Percentiles rank a stretch among this genome's conserved stretches.
Conservation (phyloP, 1,140 invertebrate genomes). For the Apis florea region DNA sequence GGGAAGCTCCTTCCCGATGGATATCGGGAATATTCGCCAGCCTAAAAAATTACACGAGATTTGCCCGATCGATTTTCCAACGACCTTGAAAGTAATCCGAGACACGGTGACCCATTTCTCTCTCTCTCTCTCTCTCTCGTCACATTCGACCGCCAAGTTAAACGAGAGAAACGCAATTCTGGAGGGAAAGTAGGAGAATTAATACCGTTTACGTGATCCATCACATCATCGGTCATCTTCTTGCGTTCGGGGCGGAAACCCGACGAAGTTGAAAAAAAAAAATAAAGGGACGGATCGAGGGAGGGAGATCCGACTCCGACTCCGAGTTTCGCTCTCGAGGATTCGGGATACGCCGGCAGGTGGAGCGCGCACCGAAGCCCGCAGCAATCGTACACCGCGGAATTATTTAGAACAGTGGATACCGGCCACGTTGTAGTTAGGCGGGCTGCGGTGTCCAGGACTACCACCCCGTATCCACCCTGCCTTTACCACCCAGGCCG, state of each 20-base stretch:
- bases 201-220: too few relatives aligned
- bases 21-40: too few relatives aligned
- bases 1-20: too few relatives aligned
- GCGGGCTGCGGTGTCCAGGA: conserved; percentile 75
- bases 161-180: conserved; percentile 30
- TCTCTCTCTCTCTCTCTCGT: neutral
- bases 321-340: neutral
- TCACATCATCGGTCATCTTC: too few relatives aligned
- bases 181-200: conserved; percentile 29
- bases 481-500: conserved; percentile 64
- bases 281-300: too few relatives aligned
- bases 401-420: conserved; percentile 78
- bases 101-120: conserved; percentile 56
- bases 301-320: neutral
- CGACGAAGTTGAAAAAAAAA: too few relatives aligned
- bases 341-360: conserved; percentile 67
- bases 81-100: conserved; percentile 53
- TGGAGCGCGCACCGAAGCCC: conserved; percentile 70
- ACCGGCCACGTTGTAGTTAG: conserved; percentile 75
- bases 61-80: conserved; percentile 41
- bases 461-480: conserved; percentile 68
- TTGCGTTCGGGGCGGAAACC: too few relatives aligned
- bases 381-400: conserved; percentile 75
- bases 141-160: conserved; percentile 27
- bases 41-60: conserved; percentile 29